These are phyloP conservation scores for Podargus strigoides DNA, from an alignment of 2,797 vertebrate genomes.

Conservation along the genomic window DNA sequence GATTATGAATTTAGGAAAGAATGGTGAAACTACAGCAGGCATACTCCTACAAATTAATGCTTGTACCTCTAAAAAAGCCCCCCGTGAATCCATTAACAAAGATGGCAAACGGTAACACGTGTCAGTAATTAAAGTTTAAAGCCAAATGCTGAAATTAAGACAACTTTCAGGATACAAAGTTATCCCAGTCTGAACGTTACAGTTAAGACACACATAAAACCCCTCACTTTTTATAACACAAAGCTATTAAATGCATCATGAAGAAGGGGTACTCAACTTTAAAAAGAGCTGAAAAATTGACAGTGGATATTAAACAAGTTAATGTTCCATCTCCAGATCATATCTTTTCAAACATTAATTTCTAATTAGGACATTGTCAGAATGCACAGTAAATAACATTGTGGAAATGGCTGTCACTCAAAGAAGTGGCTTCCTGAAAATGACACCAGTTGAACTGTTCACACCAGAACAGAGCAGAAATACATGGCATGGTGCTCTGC, in stretches of 20 bases:
- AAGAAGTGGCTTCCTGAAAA: neutral
- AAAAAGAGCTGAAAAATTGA: neutral
- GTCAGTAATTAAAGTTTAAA: neutral
- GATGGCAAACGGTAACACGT: neutral
- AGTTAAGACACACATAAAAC: neutral
- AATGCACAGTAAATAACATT: neutral
- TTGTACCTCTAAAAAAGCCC: neutral
- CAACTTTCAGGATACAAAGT: neutral
- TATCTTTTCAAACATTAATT: neutral
- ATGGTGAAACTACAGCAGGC: neutral
- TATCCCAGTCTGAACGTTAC: neutral
- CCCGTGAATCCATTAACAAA: neutral
- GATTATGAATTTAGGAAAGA: neutral
- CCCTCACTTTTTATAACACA: neutral
- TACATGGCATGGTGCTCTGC: neutral
- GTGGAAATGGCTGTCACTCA: neutral
- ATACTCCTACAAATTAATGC: neutral
- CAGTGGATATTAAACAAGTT: neutral
- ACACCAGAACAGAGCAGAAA: neutral
- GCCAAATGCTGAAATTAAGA: neutral
- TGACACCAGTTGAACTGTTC: neutral
- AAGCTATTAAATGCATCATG: accelerated
- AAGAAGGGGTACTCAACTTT: neutral
- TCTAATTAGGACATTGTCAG: neutral
- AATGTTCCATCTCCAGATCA: neutral